Evolutionary conservation across 2,888 invertebrate genomes (phyloP), one percentile per base, ranked within the genome.

Genomic region (Callimorpha dominula): DNA sequence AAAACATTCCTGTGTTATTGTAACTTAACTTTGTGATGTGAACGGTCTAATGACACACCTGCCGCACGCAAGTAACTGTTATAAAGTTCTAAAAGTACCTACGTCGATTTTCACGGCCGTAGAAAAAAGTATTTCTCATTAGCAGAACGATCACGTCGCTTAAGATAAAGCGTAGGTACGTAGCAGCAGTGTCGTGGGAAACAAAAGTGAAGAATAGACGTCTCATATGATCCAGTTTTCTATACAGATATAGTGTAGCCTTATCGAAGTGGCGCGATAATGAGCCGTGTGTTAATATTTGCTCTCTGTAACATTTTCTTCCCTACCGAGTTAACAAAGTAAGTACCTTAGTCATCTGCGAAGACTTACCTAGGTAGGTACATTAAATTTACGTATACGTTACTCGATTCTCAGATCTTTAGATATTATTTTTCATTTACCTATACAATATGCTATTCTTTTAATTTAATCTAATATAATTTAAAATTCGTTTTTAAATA

Each of bases 161-260:
- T 85, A 79, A 89, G 90, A 91, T 90, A 89, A 88, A 92, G 86
- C 86, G 84, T 91, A 91, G 87, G 86, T 88, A 86, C 85, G 84
- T 86, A 87, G 88, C 85, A 81, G 88, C 90, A 90, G 90, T 89
- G 91, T 92, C 95, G 95, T 95, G 95, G 93, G 95, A 95, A 95
- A 89, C 80, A 78, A 68, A 52, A 31, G 78, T 77, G 82, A 92
- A 93, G 92, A 94, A 94, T 94, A 87, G 91, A 81, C 85, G 87
- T 85, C 88, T 90, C 86, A 86, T 89, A 89, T 91, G 93, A 93
- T 93, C 94, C 92, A 94, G 93, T 95, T 95, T 94, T 93, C 93
- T 92, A 91, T 78, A 72, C 86, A 91, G 91, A 92, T 91, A 90
- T 87, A 88, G 86, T 89, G 86, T 85, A 90, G 89, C 89, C 89